phyloP scores from a whole-genome alignment of 2,797 vertebrate species.

The Pampus argenteus region DNA sequence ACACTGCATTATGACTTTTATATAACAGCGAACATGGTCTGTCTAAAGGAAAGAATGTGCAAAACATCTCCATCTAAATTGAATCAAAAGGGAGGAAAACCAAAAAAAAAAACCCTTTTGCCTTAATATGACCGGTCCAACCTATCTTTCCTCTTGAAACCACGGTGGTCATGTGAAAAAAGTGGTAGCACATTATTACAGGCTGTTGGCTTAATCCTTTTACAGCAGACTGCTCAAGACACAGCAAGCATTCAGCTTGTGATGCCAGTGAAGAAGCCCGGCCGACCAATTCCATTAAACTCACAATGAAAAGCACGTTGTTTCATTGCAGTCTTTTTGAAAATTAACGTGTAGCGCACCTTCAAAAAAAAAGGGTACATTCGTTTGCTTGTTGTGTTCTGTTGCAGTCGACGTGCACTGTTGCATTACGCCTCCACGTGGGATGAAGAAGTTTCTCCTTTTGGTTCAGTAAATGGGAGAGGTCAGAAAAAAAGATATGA shows the following conservation, averaged over 20 bases:
- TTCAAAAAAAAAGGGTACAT: not conserved
- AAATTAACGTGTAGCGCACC: constrained; percentile 27
- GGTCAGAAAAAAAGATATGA: not conserved
- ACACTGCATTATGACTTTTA: not conserved
- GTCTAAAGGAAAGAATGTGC: constrained; percentile 33
- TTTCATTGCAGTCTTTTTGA: constrained; percentile 39
- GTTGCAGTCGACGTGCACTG: not conserved
- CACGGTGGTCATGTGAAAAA: constrained; percentile 82
- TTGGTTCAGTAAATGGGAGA: not conserved
- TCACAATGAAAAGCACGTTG: constrained; percentile 53
- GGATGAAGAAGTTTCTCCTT: not conserved
- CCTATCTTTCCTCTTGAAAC: constrained; percentile 67
- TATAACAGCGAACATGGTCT: constrained; percentile 41
- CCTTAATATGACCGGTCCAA: constrained; percentile 37
- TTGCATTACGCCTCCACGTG: not conserved
- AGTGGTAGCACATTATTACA: constrained; percentile 80
- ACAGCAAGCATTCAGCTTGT: constrained; percentile 67
- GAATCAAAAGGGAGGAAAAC: constrained; percentile 60
- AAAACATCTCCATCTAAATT: constrained; percentile 64
- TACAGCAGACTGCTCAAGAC: constrained; percentile 68
- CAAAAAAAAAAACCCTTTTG: constrained; percentile 55
- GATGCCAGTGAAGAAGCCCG: constrained; percentile 20
- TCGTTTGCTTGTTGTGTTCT: not conserved
- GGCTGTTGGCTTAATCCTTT: constrained; percentile 84
- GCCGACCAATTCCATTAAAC: constrained; percentile 56